Evolutionary conservation across 2,888 invertebrate species (phyloP), one percentile per base, ranked within the genome.

Genomic region (Dynastes grantii): DNA sequence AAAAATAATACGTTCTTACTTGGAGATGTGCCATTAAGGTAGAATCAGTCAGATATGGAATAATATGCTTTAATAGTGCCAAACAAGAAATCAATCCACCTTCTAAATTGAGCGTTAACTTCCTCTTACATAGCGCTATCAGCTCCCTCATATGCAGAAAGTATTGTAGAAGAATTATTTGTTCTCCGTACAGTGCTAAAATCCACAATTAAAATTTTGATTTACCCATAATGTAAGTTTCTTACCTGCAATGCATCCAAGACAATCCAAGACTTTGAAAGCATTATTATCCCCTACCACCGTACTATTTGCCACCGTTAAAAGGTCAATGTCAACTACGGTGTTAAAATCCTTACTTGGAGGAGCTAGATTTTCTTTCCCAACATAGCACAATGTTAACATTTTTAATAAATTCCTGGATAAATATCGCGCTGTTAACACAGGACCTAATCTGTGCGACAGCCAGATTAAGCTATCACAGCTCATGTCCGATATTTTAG

Each of bases 381-480:
- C 97, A 29, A 96, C 94, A 87, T 98, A 99, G 88, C 98, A 99
- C 2, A 98, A 89, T 0, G 97, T 96, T 76, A 99, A 89, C 96
- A 99, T 98, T 85, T 98, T 93, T 11, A 99, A 90, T 81, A 99
- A 90, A 90, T 98, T 98, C 79, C 96, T 92, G 0, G 98, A 96
- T 40, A 99, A 91, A 89, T 96, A 95, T 83, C 96, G 93, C 58
- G 98, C 97, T 0, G 97, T 97, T 32, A 99, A 90, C 67, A 98
- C 96, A 0, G 99, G 98, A 0, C 99, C 99, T 22, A 99, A 90
- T 81, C 98, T 92, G 89, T 98, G 96, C 0, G 97, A 94, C 79
- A 99, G 87, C 98, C 98, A 98, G 80, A 97, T 93, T 0, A 97
- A 89, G 85, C 96, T 96, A 85, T 96, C 97, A 0, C 94, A 93